phyloP scores from a whole-genome alignment of 2,797 vertebrate species.

The Anableps anableps region DNA sequence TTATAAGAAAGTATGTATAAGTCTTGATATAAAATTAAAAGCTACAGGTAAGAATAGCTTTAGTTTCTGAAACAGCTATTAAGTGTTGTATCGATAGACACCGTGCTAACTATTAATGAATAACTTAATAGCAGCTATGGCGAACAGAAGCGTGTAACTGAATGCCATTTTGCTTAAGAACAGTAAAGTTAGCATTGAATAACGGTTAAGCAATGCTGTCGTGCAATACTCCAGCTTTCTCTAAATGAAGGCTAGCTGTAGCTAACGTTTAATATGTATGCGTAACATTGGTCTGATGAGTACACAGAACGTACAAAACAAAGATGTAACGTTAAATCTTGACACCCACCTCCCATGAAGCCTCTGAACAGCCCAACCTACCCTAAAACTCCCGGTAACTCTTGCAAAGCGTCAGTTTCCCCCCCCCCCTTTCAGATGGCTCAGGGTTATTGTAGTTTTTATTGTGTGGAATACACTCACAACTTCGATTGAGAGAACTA shows the following conservation, averaged over 20 bases:
- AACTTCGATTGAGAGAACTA: slow-evolving; percentile 39
- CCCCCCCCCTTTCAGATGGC: background rate
- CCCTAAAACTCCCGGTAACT: slow-evolving; percentile 67
- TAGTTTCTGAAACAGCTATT: background rate
- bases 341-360: slow-evolving; percentile 32
- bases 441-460: slow-evolving; percentile 64
- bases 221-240: background rate
- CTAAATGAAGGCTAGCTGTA: background rate
- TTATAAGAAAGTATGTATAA: background rate
- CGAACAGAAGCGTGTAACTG: slow-evolving; percentile 7
- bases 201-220: background rate
- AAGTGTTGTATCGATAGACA: background rate
- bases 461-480: rapidly evolving
- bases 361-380: background rate
- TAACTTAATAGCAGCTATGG: slow-evolving; percentile 15
- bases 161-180: background rate
- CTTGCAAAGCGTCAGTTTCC: slow-evolving; percentile 38
- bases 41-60: background rate
- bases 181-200: slow-evolving; percentile 33
- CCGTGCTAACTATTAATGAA: background rate
- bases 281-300: background rate
- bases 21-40: background rate
- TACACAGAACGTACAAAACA: background rate
- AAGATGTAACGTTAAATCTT: background rate
- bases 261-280: rapidly evolving